Evolutionary conservation across 2,888 invertebrate species (phyloP), one percentile per base, ranked within the genome.

Genomic region (Pantelozetes paolii): DNA sequence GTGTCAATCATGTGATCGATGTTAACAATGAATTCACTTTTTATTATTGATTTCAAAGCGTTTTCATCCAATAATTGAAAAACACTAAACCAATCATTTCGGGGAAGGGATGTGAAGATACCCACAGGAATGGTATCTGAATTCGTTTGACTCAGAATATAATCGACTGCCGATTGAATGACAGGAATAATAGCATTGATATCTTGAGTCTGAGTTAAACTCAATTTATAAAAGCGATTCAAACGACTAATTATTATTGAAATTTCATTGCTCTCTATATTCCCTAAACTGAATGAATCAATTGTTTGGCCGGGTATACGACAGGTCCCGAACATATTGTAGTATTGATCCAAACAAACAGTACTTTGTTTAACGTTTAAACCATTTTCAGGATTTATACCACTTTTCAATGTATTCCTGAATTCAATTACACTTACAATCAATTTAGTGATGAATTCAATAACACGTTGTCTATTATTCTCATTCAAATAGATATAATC

Each of bases 311-410:
- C 85, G 0, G 94, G 94, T 78, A 91, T 86, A 71, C 94, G 87
- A 82, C 91, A 91, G 0, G 93, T 93, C n/a, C 93, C 93, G 81
- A 92, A 90, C 76, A 97, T 88, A 83, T 90, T 89, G 78, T 88
- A 88, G 82, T 95, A 96, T 81, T 96, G 96, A 0, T 75, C 74
- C 42, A 67, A 32, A 71, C 64, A 76, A n/a, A 54, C 18, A 32
- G 30, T 5, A 18, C 32, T 32, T 1, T 0, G 23, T 2, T 2
- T 26, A 8, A 9, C 40, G 8, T 71, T 50, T 3, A 50, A 0
- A 11, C 1, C 1, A 6, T 26, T 13, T 36, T 73, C 73, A 3
- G 73, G 73, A 40, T 69, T 50, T 1, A 36, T 20, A 15, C 73
- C 75, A 23, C 67, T 54, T n/a, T 15, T 54, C 23, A 75, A 20